These are phyloP conservation scores for Urechis unicinctus DNA, from an alignment of 2,888 invertebrate genomes.

Conservation along the genomic window DNA sequence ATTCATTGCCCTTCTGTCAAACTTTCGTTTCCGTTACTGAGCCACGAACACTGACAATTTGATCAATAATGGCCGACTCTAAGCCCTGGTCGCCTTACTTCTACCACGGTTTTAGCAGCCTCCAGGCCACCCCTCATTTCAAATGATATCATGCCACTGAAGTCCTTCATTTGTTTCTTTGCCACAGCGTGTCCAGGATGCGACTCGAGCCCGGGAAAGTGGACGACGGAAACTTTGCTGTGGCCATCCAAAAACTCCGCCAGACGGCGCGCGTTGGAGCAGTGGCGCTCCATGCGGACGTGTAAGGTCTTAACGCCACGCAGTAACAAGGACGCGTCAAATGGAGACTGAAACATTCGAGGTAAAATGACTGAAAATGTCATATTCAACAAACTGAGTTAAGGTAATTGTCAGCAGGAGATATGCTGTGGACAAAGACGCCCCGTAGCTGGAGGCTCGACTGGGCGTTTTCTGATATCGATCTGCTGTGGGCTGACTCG, in stretches of 20 bases:
- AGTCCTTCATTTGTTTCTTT: conserved; percentile 71
- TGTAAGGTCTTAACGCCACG: conserved; percentile 84
- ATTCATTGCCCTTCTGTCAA: too few species aligned
- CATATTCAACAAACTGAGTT: not conserved
- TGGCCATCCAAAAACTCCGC: conserved; percentile 70
- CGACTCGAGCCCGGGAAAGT: conserved; percentile 64
- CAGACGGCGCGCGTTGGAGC: conserved; percentile 68
- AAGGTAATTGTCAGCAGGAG: not conserved
- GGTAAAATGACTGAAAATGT: not conserved
- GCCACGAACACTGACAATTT: too few species aligned
- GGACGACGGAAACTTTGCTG: conserved; percentile 14
- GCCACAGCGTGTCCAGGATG: conserved; percentile 40
- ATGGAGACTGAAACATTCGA: conserved; percentile 11
- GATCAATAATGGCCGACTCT: too few species aligned
- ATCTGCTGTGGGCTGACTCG: too few species aligned
- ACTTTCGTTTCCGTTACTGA: too few species aligned
- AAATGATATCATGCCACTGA: conserved; percentile 88
- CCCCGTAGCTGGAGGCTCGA: too few species aligned
- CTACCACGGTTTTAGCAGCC: conserved; percentile 64
- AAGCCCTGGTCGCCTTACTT: too few species aligned
- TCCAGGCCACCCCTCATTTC: conserved; percentile 72
- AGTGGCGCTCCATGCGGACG: conserved; percentile 84
- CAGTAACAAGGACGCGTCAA: conserved; percentile 17
- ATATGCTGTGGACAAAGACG: too few species aligned
- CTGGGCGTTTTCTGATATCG: too few species aligned